These are phyloP conservation scores for Myopa testacea DNA, from an alignment of 2,888 invertebrate species.

Conservation along the genomic window DNA sequence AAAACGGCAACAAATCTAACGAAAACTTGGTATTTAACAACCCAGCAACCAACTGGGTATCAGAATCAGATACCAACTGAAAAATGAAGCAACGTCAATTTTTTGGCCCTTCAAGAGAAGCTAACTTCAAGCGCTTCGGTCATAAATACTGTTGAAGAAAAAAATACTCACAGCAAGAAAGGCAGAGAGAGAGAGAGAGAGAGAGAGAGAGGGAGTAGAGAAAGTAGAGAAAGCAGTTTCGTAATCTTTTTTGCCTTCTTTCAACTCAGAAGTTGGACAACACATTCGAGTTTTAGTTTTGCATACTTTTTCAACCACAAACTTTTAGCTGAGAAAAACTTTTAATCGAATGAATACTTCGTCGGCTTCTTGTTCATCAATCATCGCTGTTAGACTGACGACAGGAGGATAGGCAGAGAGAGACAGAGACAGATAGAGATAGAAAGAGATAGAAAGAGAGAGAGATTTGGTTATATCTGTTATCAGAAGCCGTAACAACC, in stretches of 20 bases:
- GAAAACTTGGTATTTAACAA: background rate
- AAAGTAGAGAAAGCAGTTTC: background rate
- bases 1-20: background rate
- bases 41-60: background rate
- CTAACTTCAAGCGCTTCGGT: background rate
- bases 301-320: slow-evolving; percentile 14
- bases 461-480: too few species aligned
- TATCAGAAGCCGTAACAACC: too few species aligned
- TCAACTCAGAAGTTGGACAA: background rate
- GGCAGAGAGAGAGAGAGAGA: background rate
- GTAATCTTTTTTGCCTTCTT: background rate
- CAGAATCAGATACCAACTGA: background rate
- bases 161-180: background rate
- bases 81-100: slow-evolving; percentile 14
- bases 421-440: background rate
- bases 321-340: slow-evolving; percentile 26
- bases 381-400: slow-evolving; percentile 32
- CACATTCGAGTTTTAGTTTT: slow-evolving; percentile 17
- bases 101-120: background rate
- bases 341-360: slow-evolving; percentile 41
- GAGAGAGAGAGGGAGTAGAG: background rate
- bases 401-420: background rate
- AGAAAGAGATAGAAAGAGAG: background rate
- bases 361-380: slow-evolving; percentile 34
- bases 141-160: background rate